Percentiles rank a stretch among this genome's conserved stretches.
These are phyloP conservation scores for Nebria ingens DNA, from an alignment of 1,140 invertebrate species.

Conservation along the genomic window DNA sequence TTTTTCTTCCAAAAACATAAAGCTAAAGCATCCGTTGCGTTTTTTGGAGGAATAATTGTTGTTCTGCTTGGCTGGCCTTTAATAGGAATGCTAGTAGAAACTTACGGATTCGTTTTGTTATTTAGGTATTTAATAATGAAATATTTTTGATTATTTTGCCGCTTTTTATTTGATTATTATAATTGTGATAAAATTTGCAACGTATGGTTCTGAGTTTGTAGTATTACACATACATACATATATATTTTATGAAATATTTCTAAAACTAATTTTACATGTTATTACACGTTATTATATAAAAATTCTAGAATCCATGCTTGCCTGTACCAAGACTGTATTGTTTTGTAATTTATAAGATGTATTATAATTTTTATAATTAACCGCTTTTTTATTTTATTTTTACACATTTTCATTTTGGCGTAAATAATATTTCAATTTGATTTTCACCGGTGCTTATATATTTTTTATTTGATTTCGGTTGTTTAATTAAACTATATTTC, in stretches of 20 bases:
- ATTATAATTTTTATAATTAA: too few relatives aligned
- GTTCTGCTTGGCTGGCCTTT: slow-evolving; percentile 95
- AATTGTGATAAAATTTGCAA: background rate
- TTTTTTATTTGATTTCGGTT: too few relatives aligned
- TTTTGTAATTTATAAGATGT: too few relatives aligned
- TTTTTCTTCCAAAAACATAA: slow-evolving; percentile 99
- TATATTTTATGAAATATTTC: too few relatives aligned
- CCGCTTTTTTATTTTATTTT: too few relatives aligned
- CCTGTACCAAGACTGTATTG: too few relatives aligned
- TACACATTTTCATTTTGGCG: too few relatives aligned
- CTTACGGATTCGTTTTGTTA: slow-evolving; percentile 73
- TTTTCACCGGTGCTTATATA: background rate
- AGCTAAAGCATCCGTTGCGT: slow-evolving; percentile 80
- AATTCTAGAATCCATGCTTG: too few relatives aligned
- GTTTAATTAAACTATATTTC: too few relatives aligned
- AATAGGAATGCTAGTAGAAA: slow-evolving; percentile 92
- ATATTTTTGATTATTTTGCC: background rate
- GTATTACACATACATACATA: background rate
- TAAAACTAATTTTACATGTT: too few relatives aligned
- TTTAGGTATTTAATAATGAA: slow-evolving; percentile 48
- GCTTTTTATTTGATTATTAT: background rate
- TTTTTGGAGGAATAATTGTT: slow-evolving; percentile 89
- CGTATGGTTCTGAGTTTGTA: too few relatives aligned
- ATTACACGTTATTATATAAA: too few relatives aligned
- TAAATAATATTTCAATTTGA: background rate